Evolutionary conservation across 2,888 invertebrate genomes (phyloP), one percentile per base, ranked within the genome.

Genomic region (Marasmarcha lunaedactyla): DNA sequence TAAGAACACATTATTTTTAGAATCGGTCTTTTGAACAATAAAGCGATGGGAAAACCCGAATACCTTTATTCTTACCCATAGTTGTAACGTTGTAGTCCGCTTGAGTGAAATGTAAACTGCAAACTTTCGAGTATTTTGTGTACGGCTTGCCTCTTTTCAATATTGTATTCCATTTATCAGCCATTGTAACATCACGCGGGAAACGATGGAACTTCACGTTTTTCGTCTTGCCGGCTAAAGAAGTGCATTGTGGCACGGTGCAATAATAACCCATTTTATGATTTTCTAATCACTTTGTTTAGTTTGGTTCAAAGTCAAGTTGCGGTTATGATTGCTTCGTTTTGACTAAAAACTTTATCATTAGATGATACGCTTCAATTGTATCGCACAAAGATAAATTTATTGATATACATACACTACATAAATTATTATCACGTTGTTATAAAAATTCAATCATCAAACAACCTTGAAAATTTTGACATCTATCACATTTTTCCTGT

Each of bases 61-160:
- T 20, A 83, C 83, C 84, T 61, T 81, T 79, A 48, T 79, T 78
- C 63, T 77, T 79, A 15, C 77, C 78, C 11, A 74, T 70, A 46
- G 68, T 77, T 1, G 83, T 79, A 25, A 79, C 64, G 1, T 71
- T 81, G 44, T 83, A 84, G 54, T 84, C 84, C 35, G 71, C 74
- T 0, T 73, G 58, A 36, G 60, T 81, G 45, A 84, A 84, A 51
- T 84, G 84, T 46, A 81, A 57, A 49, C 84, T 84, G 51, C 84
- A 84, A 15, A 84, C 84, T 73, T 84, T 84, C 1, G 84, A 84
- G 50, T 84, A 84, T 49, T 83, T 84, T 0, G 84, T 84, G 44
- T 79, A 79, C 0, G 84, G 84, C 54, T 84, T 84, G 33, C 83
- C 81, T 48, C 84, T 56, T 54, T 79, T 84, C 1, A 84, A 50